These are phyloP conservation scores for Siniperca chuatsi DNA, from an alignment of 2,113 vertebrate genomes.

Conservation along the genomic window DNA sequence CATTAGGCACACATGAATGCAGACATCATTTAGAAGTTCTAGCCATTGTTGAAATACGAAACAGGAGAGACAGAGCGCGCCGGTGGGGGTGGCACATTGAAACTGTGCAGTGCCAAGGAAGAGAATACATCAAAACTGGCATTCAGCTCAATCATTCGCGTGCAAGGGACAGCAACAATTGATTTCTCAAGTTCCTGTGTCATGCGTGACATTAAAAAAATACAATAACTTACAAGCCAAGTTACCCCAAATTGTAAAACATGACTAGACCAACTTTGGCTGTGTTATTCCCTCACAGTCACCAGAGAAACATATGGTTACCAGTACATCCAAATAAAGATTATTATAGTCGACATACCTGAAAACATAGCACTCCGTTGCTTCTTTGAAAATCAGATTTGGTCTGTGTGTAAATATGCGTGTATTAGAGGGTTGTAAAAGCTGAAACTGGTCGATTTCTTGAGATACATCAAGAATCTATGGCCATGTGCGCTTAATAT, in stretches of 20 bases:
- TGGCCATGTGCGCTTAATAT: constrained; percentile 30
- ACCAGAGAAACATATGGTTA: constrained; percentile 34
- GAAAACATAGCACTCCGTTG: constrained; percentile 52
- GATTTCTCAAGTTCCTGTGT: constrained; percentile 39
- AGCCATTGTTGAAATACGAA: constrained; percentile 70
- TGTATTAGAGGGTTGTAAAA: constrained; percentile 43
- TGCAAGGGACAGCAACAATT: constrained; percentile 31
- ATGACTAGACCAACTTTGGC: constrained; percentile 49
- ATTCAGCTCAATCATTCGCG: constrained; percentile 35
- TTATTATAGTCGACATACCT: constrained; percentile 61
- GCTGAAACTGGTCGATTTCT: constrained; percentile 16
- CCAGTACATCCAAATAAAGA: constrained; percentile 49
- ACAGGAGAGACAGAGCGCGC: constrained; percentile 18
- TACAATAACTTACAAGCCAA: constrained; percentile 47
- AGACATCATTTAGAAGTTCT: constrained; percentile 71
- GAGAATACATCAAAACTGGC: constrained; percentile 50
- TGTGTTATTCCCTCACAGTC: constrained; percentile 41
- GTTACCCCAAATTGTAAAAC: constrained; percentile 48
- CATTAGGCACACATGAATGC: constrained; percentile 83
- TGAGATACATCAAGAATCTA: constrained; percentile 40
- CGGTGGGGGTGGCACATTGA: constrained; percentile 32
- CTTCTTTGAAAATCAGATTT: constrained; percentile 37
- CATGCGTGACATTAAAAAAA: constrained; percentile 55
- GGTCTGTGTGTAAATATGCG: constrained; percentile 35
- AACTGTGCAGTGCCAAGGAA: constrained; percentile 55